These are phyloP conservation scores for Petrolisthes cinctipes DNA, from an alignment of 2,888 invertebrate species.

Conservation along the genomic window DNA sequence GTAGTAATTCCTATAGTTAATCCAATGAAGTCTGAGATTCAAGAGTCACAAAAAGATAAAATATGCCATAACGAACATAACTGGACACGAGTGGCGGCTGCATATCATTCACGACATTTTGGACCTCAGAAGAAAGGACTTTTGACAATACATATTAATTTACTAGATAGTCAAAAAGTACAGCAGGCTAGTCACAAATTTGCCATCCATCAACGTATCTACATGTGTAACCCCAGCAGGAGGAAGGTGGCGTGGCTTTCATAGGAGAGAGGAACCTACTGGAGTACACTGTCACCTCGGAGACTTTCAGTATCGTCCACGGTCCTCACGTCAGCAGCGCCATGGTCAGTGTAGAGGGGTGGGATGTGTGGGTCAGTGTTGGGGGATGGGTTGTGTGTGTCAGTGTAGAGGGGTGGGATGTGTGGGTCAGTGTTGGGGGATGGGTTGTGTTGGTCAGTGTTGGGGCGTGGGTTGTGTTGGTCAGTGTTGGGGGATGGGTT, in stretches of 20 bases:
- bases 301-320: constrained; percentile 20
- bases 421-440: background rate
- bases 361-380: background rate
- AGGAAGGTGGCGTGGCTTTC: constrained; percentile 18
- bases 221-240: background rate
- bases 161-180: too few species aligned
- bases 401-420: background rate
- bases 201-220: background rate
- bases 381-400: background rate
- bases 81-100: too few species aligned
- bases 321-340: constrained; percentile 13
- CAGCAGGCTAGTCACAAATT: too few species aligned
- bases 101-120: too few species aligned
- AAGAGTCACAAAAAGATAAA: too few species aligned
- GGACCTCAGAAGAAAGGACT: too few species aligned
- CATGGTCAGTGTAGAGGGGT: constrained; percentile 4
- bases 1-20: too few species aligned
- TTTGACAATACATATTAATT: too few species aligned
- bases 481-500: too few species aligned
- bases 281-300: constrained; percentile 33
- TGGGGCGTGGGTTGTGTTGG: too few species aligned
- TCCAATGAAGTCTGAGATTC: too few species aligned
- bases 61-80: too few species aligned
- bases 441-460: background rate
- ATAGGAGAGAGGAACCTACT: constrained; percentile 25